Percentiles rank a stretch among this genome's conserved stretches.
Evolutionary conservation across 2,888 invertebrate genomes (phyloP).

Genomic region (Scaptomyza reducta): DNA sequence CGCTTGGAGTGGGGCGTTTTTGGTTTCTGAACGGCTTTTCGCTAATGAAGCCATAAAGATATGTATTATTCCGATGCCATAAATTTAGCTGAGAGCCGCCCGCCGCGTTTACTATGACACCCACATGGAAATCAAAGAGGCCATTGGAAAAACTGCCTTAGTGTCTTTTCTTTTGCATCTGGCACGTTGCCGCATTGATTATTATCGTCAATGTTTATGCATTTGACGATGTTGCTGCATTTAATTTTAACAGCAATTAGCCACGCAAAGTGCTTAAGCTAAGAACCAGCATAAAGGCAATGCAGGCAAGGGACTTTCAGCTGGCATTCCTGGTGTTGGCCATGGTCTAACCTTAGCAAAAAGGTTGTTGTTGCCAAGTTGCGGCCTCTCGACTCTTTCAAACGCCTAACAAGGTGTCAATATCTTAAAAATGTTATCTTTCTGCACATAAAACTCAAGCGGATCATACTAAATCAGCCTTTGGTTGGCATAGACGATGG

Average conservation of each 20-base stretch:
- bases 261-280: slow-evolving; percentile 63
- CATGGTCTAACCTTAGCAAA: slow-evolving; percentile 40
- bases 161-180: slow-evolving; percentile 37
- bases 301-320: not conserved
- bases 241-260: slow-evolving; percentile 77
- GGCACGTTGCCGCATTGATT: slow-evolving; percentile 51
- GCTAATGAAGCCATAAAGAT: slow-evolving; percentile 84
- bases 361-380: slow-evolving; percentile 35
- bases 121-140: slow-evolving; percentile 52
- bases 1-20: slow-evolving; percentile 42
- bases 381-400: slow-evolving; percentile 53
- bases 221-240: slow-evolving; percentile 25
- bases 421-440: slow-evolving; percentile 82
- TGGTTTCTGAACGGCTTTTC: slow-evolving; percentile 64
- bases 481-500: slow-evolving; percentile 65
- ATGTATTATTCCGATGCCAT: slow-evolving; percentile 77
- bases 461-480: slow-evolving; percentile 82
- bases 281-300: slow-evolving; percentile 7
- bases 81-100: slow-evolving; percentile 64
- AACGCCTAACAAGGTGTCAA: slow-evolving; percentile 83
- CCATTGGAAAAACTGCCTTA: slow-evolving; percentile 15
- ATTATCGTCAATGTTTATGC: slow-evolving; percentile 61
- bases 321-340: slow-evolving; percentile 33
- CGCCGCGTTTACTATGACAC: slow-evolving; percentile 54
- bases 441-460: slow-evolving; percentile 81